Evolutionary conservation across 2,113 vertebrate genomes (phyloP).

Genomic region (Lamprotornis superbus): DNA sequence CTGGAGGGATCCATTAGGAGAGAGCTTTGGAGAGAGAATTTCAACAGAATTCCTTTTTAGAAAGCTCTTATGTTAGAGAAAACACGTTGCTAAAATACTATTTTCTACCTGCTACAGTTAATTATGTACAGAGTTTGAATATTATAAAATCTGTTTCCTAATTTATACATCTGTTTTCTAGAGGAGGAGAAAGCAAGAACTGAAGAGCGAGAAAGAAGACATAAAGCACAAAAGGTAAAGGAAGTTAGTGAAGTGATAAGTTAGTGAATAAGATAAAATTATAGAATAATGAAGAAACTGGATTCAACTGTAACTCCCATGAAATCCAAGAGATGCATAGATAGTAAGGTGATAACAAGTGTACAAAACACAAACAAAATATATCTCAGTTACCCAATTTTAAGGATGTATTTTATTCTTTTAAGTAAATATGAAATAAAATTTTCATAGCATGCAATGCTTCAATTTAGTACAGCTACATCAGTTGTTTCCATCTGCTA

Average conservation of each 20-base stretch:
- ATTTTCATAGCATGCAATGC: neutral
- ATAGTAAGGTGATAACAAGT: neutral
- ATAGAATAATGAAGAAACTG: neutral
- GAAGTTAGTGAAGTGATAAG: neutral
- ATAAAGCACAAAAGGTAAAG: slow-evolving; percentile 66
- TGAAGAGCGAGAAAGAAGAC: slow-evolving; percentile 68
- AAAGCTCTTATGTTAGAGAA: neutral
- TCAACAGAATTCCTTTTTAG: neutral
- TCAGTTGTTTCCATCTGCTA: neutral
- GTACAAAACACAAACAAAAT: neutral
- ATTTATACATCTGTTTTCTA: slow-evolving; percentile 27
- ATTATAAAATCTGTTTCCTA: neutral
- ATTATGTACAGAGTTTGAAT: neutral
- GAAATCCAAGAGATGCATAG: neutral
- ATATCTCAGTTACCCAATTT: neutral
- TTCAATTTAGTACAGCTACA: neutral
- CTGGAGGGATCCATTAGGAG: neutral
- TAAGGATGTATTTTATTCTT: neutral
- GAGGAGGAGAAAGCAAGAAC: slow-evolving; percentile 52
- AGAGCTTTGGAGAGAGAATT: neutral
- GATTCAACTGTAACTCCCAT: neutral
- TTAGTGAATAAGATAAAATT: neutral
- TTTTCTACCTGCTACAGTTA: neutral
- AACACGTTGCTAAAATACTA: neutral
- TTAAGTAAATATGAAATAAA: neutral